Base-by-base conservation (phyloP, 2,888 invertebrate species). In the Lordiphosa andalusiaca region DNA sequence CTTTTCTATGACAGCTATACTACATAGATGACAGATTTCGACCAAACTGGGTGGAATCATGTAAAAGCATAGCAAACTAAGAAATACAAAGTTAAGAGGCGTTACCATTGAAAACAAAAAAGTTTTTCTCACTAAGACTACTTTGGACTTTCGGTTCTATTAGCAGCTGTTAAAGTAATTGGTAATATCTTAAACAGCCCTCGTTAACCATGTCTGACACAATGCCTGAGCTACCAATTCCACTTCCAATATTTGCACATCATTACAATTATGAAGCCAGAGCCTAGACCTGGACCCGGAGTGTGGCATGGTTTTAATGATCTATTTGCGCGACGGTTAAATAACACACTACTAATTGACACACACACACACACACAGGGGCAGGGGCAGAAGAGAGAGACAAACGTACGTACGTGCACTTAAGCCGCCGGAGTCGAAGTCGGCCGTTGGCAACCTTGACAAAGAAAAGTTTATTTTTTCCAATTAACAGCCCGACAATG, bases 261-360 rank as follows among this genome's bases (percentile, higher is more conserved):
- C 63, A 69, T 75, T 73, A 69, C 78, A 77, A 74, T 51, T 63
- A 53, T 47, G 46, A 48, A 55, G 44, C 25, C 16, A 52, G 51
- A 60, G 30, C 30, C 30, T 10, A 30, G 44, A 21, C 40, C 40
- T 57, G 10, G 30, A 30, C 30, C 47, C 33, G 39, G 53, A 57
- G 59, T 71, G 54, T 67, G 61, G 46, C 37, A 58, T 50, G 61
- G 39, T 60, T 63, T 51, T 53, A 47, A 49, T 61, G 59, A 62
- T 63, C 60, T 77, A 65, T 78, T 73, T 69, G 62, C 54, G 52
- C 50, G 30, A 30, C 30, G 46, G 54, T 67, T 73, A 65, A 73
- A 80, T 66, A 73, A 71, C 80, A 71, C 71, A 65, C 65, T 81
- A 72, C 65, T 81, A 72, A 81, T 72, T 74, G 78, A 58, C 74